phyloP scores from a whole-genome alignment of 2,888 invertebrate species.

The Encarsia formosa region DNA sequence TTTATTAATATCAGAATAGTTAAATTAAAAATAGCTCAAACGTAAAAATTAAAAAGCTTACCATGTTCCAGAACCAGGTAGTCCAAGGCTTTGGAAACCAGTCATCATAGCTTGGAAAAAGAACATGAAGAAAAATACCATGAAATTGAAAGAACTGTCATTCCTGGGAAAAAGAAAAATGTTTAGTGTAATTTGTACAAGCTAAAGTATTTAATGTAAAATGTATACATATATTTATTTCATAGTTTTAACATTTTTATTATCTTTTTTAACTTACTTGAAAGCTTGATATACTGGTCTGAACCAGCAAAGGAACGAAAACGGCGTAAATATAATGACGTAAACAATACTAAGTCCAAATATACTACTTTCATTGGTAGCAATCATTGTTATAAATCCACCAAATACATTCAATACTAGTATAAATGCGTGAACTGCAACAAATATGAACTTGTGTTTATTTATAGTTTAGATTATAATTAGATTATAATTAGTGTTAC shows the following conservation, averaged over 20 bases:
- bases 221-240: too few species aligned
- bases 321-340: conserved; percentile 86
- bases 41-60: too few species aligned
- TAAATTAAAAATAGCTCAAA: conserved; percentile 6
- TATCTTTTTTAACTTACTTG: conserved; percentile 53
- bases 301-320: conserved; percentile 99
- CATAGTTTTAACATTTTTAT: background rate
- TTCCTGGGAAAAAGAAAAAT: conserved; percentile 57
- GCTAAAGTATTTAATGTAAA: too few species aligned
- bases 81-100: conserved; percentile 82
- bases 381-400: conserved; percentile 72
- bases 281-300: conserved; percentile 99
- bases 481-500: too few species aligned
- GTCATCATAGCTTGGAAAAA: conserved; percentile 91
- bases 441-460: background rate
- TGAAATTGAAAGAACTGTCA: conserved; percentile 99
- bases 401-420: conserved; percentile 84
- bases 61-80: conserved; percentile 82
- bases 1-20: conserved; percentile 11
- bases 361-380: conserved; percentile 51
- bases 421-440: conserved; percentile 84
- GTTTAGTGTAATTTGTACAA: conserved; percentile 2
- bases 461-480: background rate
- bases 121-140: conserved; percentile 99
- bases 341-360: conserved; percentile 89